These are phyloP conservation scores for Orchestes rusci DNA, from an alignment of 2,888 invertebrate genomes.

Conservation along the genomic window DNA sequence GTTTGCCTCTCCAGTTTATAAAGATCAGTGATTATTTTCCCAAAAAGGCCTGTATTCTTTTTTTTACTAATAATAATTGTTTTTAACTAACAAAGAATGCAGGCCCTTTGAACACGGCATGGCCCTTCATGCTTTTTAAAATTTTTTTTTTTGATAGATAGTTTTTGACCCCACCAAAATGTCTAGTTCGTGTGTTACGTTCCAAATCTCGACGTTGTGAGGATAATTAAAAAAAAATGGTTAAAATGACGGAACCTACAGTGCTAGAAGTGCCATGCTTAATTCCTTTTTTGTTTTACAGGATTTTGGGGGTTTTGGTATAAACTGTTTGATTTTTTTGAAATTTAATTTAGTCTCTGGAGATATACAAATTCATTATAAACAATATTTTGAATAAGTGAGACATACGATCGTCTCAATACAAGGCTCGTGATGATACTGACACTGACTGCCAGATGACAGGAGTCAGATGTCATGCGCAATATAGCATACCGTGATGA, in stretches of 20 bases:
- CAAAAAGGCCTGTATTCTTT: conserved; percentile 26
- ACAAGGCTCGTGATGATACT: no score
- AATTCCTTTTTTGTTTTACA: conserved; percentile 8
- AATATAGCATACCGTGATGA: no score
- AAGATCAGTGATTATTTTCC: no score
- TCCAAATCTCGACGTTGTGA: conserved; percentile 32
- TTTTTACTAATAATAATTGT: no score
- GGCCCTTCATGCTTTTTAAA: conserved; percentile 42
- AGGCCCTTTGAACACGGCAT: conserved; percentile 37
- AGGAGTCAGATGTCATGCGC: no score
- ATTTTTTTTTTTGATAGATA: conserved; percentile 10
- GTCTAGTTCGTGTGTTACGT: conserved; percentile 28
- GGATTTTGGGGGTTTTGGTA: no score
- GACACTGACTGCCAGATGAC: no score
- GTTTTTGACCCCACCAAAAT: conserved; percentile 7
- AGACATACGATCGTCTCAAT: no score
- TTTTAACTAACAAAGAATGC: conserved; percentile 12
- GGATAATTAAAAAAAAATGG: conserved; percentile 12
- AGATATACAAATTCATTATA: no score
- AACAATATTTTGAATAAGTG: no score
- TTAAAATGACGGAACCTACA: conserved; percentile 42
- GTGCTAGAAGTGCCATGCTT: conserved; percentile 44
- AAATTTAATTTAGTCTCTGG: conserved; percentile 3
- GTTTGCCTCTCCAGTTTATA: no score
- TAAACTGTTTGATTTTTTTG: conserved; percentile 2